phyloP scores from a whole-genome alignment of 2,113 vertebrate species.

The Aspidoscelis tigris region DNA sequence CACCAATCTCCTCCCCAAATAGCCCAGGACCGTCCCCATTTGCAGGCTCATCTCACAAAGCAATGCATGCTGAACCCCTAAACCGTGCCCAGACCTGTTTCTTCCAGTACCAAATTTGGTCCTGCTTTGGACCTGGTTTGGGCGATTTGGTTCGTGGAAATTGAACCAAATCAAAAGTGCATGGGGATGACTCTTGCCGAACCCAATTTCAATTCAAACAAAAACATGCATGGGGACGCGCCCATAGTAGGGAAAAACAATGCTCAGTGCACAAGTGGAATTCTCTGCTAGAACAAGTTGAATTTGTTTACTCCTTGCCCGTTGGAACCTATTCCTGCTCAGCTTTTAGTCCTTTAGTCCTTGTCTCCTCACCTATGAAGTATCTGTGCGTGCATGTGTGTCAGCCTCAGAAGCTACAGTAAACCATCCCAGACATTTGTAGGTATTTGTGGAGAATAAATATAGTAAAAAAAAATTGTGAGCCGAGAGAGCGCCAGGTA shows the following conservation, averaged over 20 bases:
- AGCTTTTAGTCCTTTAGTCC: not conserved
- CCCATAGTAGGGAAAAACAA: not conserved
- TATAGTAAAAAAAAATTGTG: not conserved
- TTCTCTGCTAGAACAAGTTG: not conserved
- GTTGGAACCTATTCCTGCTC: not conserved
- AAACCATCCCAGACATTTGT: not conserved
- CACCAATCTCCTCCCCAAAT: too few species aligned
- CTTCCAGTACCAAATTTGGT: too few species aligned
- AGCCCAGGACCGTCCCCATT: too few species aligned
- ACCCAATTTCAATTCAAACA: too few species aligned
- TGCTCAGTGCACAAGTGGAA: not conserved
- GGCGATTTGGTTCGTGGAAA: too few species aligned
- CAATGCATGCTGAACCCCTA: too few species aligned
- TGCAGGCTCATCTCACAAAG: too few species aligned
- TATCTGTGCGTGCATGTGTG: not conserved
- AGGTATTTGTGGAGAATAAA: not conserved
- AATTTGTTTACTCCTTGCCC: not conserved
- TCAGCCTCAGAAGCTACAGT: not conserved
- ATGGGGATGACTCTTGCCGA: too few species aligned
- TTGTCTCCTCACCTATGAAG: not conserved
- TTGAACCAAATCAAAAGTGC: too few species aligned
- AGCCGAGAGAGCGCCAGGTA: not conserved
- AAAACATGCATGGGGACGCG: too few species aligned
- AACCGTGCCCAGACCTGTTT: too few species aligned
- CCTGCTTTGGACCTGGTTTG: too few species aligned